Conservation (phyloP, 2,888 invertebrate genomes). For the Cataglyphis altisquamis region DNA sequence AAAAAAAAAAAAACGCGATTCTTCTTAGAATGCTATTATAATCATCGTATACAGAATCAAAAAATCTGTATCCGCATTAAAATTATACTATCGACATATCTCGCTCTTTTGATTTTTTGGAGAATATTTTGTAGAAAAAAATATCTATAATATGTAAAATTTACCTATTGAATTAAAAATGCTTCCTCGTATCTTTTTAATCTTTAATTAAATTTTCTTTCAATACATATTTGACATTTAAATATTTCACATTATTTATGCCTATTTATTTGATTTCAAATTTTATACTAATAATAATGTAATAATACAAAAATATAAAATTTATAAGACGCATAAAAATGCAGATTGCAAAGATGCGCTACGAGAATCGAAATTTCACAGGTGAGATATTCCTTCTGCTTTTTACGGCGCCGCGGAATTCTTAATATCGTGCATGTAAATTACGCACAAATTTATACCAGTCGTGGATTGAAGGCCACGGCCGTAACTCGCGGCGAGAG, state of each 20-base stretch:
- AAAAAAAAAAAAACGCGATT: not conserved
- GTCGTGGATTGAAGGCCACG: slow-evolving; percentile 42
- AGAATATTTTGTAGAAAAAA: not conserved
- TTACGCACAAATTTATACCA: slow-evolving; percentile 26
- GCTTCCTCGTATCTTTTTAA: not conserved
- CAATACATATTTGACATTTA: not conserved
- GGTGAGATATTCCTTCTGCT: slow-evolving; percentile 10
- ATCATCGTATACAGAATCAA: not conserved
- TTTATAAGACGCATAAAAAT: slow-evolving; percentile 9
- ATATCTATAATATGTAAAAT: not conserved
- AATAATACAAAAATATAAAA: slow-evolving; percentile 1
- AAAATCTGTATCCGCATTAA: not conserved
- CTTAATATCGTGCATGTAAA: slow-evolving; percentile 44
- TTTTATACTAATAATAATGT: not conserved
- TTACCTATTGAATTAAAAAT: not conserved
- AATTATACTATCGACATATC: not conserved
- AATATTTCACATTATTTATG: too few relatives aligned
- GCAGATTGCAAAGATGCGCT: not conserved
- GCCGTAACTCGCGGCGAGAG: slow-evolving; percentile 23
- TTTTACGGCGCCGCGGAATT: slow-evolving; percentile 14
- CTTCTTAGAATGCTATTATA: not conserved
- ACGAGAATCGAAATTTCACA: slow-evolving; percentile 25
- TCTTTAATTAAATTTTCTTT: not conserved
- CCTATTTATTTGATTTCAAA: not conserved
- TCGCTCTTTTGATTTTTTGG: not conserved